Conservation (phyloP, 2,888 invertebrate genomes). For the Aphidoletes aphidimyza region DNA sequence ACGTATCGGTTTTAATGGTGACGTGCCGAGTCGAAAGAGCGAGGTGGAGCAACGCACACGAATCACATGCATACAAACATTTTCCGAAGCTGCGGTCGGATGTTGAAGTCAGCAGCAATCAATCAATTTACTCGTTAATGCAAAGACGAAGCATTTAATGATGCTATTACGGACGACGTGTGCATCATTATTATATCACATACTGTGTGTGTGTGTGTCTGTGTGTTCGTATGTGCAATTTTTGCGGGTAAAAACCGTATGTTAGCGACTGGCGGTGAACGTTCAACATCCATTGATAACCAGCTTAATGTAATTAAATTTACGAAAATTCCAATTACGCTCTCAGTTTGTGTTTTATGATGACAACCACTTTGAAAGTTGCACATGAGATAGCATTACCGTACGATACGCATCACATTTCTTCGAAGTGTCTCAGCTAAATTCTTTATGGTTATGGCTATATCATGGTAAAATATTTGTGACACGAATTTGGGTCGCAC, state of each 20-base stretch:
- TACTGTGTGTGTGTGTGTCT: background rate
- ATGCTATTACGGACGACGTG: background rate
- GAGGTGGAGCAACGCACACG: background rate
- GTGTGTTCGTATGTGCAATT: no score
- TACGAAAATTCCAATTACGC: conserved; percentile 7
- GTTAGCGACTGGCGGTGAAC: no score
- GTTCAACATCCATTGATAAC: background rate
- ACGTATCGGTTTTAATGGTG: conserved; percentile 7
- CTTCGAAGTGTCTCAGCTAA: no score
- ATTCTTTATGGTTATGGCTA: no score
- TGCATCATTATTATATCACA: conserved; percentile 30
- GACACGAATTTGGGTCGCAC: background rate
- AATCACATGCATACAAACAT: background rate
- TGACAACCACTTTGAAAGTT: background rate
- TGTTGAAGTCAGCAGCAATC: background rate
- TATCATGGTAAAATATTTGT: no score
- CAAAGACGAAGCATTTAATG: background rate
- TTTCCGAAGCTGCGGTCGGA: background rate
- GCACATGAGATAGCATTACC: background rate
- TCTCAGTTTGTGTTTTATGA: background rate
- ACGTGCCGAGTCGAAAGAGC: background rate
- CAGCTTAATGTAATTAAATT: background rate
- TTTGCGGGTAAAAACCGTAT: no score
- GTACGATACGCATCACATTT: no score
- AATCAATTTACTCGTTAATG: conserved; percentile 42